Conservation (phyloP, 1,140 invertebrate species). For the Anthonomus grandis region DNA sequence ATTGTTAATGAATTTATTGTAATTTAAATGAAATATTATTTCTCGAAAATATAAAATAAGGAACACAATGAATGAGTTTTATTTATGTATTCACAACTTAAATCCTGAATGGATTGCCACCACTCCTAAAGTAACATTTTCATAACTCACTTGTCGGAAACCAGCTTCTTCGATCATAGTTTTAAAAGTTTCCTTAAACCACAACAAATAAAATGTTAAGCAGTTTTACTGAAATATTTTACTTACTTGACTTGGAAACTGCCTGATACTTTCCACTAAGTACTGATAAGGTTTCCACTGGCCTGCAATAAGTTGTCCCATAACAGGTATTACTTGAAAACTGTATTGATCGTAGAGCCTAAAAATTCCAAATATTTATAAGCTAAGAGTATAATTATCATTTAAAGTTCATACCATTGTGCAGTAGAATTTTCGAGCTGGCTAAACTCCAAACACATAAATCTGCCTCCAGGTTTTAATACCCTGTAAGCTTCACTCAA, state of each 20-base stretch:
- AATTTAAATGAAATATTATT: too few species aligned
- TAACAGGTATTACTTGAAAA: slow-evolving; percentile 94
- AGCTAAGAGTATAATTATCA: not conserved
- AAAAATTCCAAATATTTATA: slow-evolving; percentile 30
- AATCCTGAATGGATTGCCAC: slow-evolving; percentile 94
- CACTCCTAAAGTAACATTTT: slow-evolving; percentile 87
- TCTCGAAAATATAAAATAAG: too few species aligned
- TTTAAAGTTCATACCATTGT: slow-evolving; percentile 71
- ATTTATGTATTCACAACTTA: slow-evolving; percentile 62
- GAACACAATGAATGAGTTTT: too few species aligned
- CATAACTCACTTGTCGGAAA: slow-evolving; percentile 80
- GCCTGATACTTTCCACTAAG: slow-evolving; percentile 95
- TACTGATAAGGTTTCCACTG: slow-evolving; percentile 98
- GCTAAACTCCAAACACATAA: slow-evolving; percentile 97
- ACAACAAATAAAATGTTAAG: not conserved
- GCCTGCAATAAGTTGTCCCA: slow-evolving; percentile 91
- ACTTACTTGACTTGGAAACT: slow-evolving; percentile 91
- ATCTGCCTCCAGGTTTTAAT: slow-evolving; percentile 88
- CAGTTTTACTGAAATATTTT: not conserved
- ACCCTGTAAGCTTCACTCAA: slow-evolving; percentile 91
- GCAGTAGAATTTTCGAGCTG: slow-evolving; percentile 74
- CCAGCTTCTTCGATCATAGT: slow-evolving; percentile 84
- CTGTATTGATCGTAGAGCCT: slow-evolving; percentile 96
- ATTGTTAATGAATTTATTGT: too few species aligned
- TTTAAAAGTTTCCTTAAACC: slow-evolving; percentile 77